A percentile compares a stretch with the other conserved stretches of the same genome.
Conservation (phyloP, 2,797 vertebrate species). For the Rhyacichthys aspro region DNA sequence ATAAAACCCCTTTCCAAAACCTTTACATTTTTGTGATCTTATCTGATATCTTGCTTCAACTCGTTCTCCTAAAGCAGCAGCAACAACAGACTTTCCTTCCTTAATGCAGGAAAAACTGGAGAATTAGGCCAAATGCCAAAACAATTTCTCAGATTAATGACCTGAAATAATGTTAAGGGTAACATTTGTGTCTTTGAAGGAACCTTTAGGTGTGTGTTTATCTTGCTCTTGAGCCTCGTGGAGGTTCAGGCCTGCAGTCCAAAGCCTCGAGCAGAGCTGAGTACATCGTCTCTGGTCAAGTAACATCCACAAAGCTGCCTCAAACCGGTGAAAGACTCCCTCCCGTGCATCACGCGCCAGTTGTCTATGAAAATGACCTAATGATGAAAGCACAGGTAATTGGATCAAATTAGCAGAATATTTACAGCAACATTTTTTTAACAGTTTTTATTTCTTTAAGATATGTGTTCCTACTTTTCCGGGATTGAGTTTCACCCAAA, state of each 20-base stretch:
- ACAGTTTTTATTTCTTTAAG: not conserved
- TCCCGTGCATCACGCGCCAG: constrained; percentile 91
- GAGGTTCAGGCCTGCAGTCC: constrained; percentile 82
- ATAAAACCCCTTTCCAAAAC: too few relatives aligned
- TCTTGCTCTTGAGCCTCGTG: constrained; percentile 16
- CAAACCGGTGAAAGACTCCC: constrained; percentile 90
- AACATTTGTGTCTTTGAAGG: too few relatives aligned
- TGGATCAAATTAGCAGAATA: not conserved
- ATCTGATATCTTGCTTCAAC: too few relatives aligned
- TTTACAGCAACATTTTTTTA: not conserved
- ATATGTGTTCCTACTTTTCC: constrained; percentile 84
- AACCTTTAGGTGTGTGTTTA: too few relatives aligned
- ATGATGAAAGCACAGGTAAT: constrained; percentile 6
- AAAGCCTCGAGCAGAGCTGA: constrained; percentile 86
- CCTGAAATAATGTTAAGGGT: too few relatives aligned
- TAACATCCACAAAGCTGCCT: constrained; percentile 95
- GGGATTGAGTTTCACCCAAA: constrained; percentile 93
- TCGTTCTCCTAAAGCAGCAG: too few relatives aligned
- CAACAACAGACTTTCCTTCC: too few relatives aligned
- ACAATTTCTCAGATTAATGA: too few relatives aligned
- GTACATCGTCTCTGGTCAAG: constrained; percentile 89
- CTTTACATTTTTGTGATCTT: too few relatives aligned
- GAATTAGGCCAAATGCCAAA: not conserved
- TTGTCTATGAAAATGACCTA: constrained; percentile 94
- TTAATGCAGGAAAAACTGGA: too few relatives aligned